Base-by-base conservation (phyloP, 2,797 vertebrate genomes). In the Arctocebus calabarensis region DNA sequence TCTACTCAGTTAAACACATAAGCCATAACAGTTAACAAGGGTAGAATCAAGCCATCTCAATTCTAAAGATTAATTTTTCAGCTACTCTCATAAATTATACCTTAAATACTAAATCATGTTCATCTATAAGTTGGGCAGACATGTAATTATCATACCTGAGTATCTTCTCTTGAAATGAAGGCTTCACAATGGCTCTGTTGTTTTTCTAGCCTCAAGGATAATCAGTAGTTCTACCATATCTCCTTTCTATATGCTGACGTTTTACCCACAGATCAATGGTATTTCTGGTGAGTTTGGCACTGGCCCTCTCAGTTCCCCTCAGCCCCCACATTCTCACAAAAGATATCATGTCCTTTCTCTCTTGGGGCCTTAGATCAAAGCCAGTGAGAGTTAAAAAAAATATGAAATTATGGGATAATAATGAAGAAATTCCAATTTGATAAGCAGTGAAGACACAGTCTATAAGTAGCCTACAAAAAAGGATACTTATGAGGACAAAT, bases 371-470 rank as follows among this genome's bases (percentile, higher is more conserved):
- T 70, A 88, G 27, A 70, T 57, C 19, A 77, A 86, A 93, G 79
- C 7, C 73, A 92, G 83, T 55, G 27, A 84, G 22, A 5, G 34
- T 13, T 74, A 84, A 79, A 70, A 70, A 64, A 84, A 57, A 52
- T 79, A 79, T 19, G 73, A 59, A 88, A 94, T 91, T 73, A 84
- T 11, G 77, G 62, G 43, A 74, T 12, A 79, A 27, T 59, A 88
- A 45, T 20, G 57, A 84, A 43, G 57, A 91, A 91, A 88, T 94
- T 88, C 61, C 48, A 92, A 84, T 62, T 81, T 81, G 48, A 84
- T 81, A 94, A 52, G 48, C 27, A 81, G 48, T 59, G 55, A 86
- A 86, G 75, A 82, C 70, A 48, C 5, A 86, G 55, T 52, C 19
- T 86, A 82, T 7, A 34, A n/a, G 17, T 82, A 34, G 48, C 37